Percentiles rank a stretch among this genome's conserved stretches.
Evolutionary conservation across 2,797 vertebrate species (phyloP).

Genomic region (Thamnophis elegans): DNA sequence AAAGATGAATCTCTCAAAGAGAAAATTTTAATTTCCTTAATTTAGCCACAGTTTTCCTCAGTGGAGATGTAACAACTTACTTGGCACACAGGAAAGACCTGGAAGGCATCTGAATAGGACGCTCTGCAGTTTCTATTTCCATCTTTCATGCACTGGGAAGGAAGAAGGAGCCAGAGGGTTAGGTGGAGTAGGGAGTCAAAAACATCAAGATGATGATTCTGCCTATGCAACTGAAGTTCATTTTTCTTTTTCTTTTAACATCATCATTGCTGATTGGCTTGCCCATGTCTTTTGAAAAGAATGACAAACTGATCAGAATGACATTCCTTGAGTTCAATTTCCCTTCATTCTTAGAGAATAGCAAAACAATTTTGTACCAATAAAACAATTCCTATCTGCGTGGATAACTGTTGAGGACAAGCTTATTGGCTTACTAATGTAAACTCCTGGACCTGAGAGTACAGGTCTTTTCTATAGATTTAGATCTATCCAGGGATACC

Average conservation of each 20-base stretch:
- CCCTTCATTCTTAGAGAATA: background rate
- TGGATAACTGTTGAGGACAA: background rate
- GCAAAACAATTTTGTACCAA: background rate
- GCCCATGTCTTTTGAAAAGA: background rate
- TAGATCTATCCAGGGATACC: background rate
- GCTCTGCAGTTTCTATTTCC: background rate
- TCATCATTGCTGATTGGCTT: background rate
- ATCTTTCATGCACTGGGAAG: background rate
- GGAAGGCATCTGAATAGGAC: background rate
- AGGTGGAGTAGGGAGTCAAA: background rate
- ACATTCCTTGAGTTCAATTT: background rate
- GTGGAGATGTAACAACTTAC: slow-evolving; percentile 36
- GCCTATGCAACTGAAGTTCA: background rate
- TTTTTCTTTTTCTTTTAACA: background rate
- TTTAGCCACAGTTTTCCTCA: slow-evolving; percentile 34
- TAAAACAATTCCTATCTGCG: background rate
- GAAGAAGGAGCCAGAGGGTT: background rate
- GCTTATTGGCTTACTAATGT: background rate
- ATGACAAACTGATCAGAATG: background rate
- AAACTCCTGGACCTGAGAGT: background rate
- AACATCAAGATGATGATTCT: background rate
- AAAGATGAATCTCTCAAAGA: slow-evolving; percentile 43
- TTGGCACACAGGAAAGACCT: background rate
- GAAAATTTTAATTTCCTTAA: slow-evolving; percentile 21
- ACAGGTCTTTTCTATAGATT: background rate